Evolutionary conservation across 2,113 vertebrate species (phyloP).

Genomic region (Xyrauchen texanus): DNA sequence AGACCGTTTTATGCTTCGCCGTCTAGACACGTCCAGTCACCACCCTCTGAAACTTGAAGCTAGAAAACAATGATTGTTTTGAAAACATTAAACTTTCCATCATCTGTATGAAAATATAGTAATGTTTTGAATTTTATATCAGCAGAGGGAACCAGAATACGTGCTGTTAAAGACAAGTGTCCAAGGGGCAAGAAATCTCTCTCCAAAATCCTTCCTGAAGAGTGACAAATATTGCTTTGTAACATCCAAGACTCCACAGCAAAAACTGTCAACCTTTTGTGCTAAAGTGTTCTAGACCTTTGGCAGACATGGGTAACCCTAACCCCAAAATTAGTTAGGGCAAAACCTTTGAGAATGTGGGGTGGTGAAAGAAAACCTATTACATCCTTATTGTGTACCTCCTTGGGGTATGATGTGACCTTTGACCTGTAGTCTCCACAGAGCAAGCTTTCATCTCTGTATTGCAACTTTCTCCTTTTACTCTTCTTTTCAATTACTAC

Average conservation of each 20-base stretch:
- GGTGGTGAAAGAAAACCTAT: slow-evolving; percentile 68
- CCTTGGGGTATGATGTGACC: slow-evolving; percentile 55
- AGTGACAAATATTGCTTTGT: slow-evolving; percentile 17
- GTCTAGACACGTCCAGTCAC: slow-evolving; percentile 18
- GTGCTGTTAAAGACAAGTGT: neutral
- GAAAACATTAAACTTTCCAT: slow-evolving; percentile 47
- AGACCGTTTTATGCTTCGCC: neutral
- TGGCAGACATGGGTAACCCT: slow-evolving; percentile 57
- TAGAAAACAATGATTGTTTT: slow-evolving; percentile 57
- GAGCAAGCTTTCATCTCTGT: slow-evolving; percentile 14
- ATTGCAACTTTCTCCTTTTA: slow-evolving; percentile 25
- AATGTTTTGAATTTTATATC: neutral
- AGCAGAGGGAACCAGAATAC: neutral
- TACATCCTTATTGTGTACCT: slow-evolving; percentile 61
- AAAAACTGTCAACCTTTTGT: slow-evolving; percentile 31
- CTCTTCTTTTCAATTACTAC: neutral
- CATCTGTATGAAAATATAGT: neutral
- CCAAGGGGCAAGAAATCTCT: slow-evolving; percentile 4
- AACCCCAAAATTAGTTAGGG: slow-evolving; percentile 55
- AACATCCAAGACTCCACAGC: slow-evolving; percentile 6
- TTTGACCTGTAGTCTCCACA: slow-evolving; percentile 48
- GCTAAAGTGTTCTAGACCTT: slow-evolving; percentile 31
- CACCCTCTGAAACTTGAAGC: slow-evolving; percentile 10
- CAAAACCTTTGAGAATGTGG: slow-evolving; percentile 23
- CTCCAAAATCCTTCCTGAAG: slow-evolving; percentile 8